A percentile compares a stretch with the other conserved stretches of the same genome.
Conservation (phyloP, 2,797 vertebrate species). For the Phoxinus dragarum region DNA sequence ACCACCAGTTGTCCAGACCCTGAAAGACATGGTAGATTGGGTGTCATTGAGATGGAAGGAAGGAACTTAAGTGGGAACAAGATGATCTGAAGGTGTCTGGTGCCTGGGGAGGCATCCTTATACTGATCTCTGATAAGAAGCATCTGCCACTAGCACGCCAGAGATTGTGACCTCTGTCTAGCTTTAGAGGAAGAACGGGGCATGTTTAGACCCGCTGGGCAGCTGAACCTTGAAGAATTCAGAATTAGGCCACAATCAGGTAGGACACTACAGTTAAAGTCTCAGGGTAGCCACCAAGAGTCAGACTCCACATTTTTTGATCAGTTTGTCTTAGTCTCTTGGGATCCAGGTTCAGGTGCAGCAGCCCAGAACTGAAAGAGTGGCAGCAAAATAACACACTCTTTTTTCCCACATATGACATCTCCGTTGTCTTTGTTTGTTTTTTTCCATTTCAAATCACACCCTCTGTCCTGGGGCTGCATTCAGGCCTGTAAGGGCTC, state of each 20-base stretch:
- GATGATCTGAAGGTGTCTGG: neutral
- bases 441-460: conserved; percentile 8
- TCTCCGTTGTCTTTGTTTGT: conserved; percentile 13
- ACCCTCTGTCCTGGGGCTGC: conserved; percentile 22
- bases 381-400: conserved; percentile 23
- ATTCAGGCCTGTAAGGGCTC: conserved; percentile 42
- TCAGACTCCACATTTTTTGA: conserved; percentile 66
- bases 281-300: conserved; percentile 10
- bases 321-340: conserved; percentile 64
- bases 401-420: neutral
- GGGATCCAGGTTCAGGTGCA: neutral
- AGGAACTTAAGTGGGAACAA: conserved; percentile 9
- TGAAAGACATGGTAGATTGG: neutral
- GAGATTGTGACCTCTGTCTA: neutral
- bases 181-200: neutral
- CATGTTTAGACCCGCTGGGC: neutral
- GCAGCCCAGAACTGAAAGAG: neutral
- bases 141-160: neutral
- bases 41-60: conserved; percentile 2
- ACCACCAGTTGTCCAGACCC: neutral
- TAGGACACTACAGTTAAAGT: neutral
- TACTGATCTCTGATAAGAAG: conserved; percentile 21
- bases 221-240: neutral
- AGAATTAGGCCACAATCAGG: conserved; percentile 1
- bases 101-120: conserved; percentile 10